Conservation (phyloP, 1,140 invertebrate species). For the Megalonaias nervosa region DNA sequence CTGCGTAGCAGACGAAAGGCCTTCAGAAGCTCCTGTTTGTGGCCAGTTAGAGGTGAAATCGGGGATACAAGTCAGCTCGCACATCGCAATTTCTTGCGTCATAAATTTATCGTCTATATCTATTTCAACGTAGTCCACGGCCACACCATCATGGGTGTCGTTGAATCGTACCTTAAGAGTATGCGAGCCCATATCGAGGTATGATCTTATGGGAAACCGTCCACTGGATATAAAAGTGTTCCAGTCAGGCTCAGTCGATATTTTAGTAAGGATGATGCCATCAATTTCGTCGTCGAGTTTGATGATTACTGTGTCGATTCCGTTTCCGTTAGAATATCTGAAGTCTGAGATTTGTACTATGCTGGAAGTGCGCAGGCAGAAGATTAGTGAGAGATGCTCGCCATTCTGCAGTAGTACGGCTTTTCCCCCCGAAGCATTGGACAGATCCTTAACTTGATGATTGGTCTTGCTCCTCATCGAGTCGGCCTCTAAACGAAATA, state of each 20-base stretch:
- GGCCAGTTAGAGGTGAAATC: constrained; percentile 20
- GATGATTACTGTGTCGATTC: constrained; percentile 19
- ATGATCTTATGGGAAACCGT: constrained; percentile 1
- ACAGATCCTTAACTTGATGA: constrained; percentile 24
- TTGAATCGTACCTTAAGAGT: constrained; percentile 24
- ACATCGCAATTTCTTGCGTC: constrained; percentile 19
- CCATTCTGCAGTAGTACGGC: constrained; percentile 22
- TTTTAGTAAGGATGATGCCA: constrained; percentile 6
- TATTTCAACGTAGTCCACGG: constrained; percentile 23
- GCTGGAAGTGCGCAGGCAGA: constrained; percentile 13
- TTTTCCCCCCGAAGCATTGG: constrained; percentile 23
- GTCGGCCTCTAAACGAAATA: constrained; percentile 22
- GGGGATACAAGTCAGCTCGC: constrained; percentile 24
- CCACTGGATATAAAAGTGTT: constrained; percentile 28
- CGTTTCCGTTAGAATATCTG: constrained; percentile 33
- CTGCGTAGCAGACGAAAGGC: constrained; percentile 27
- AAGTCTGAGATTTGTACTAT: constrained; percentile 18
- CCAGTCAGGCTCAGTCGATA: constrained; percentile 10
- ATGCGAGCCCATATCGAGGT: constrained; percentile 22
- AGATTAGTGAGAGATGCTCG: constrained; percentile 13
- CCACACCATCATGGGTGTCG: constrained; percentile 27
- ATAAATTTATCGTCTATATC: constrained; percentile 23
- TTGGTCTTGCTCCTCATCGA: constrained; percentile 18
- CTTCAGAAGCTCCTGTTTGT: background rate
- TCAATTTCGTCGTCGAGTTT: constrained; percentile 13